Evolutionary conservation across 2,888 invertebrate genomes (phyloP), one percentile per base, ranked within the genome.

Genomic region (Tridacna crocea): DNA sequence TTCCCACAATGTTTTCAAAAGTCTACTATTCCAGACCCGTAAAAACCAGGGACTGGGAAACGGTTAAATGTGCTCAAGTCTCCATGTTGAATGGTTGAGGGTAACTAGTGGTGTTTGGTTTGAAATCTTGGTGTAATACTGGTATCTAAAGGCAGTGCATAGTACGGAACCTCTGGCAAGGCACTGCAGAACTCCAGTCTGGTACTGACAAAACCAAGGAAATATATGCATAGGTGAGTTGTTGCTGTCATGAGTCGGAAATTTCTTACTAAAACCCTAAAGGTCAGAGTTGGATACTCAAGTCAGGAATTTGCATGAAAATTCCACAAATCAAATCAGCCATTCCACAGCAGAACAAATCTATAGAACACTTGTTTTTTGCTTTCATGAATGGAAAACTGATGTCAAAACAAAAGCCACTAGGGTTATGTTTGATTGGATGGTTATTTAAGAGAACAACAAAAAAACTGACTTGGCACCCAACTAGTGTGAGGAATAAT

Each of bases 371-470:
- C 47, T 70, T 70, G 70, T 70, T 70, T 70, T 70, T 70, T 70
- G 70, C 70, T 70, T 70, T 70, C 70, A 70, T 70, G 70, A 70
- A 70, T 70, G 70, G 70, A 70, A 51, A 51, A 47, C 70, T 48
- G 24, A 70, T 70, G 70, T 70, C 70, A 70, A 51, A 70, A 70
- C 70, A 70, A 70, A 51, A 24, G 36, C 22, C 47, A 24, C 10
- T 26, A 12, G 51, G 24, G 24, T 22, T 70, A 22, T 70, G 47
- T 70, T n/a, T 66, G 66, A 66, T 36, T 66, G 36, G 15, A 27
- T 66, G 36, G 24, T 61, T 24, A 24, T 61, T 61, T 61, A 61
- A 61, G 61, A 61, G 61, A 24, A 61, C 15, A 61, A 61, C 15
- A 17, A 61, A 61, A 51, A 61, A 22, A 61, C 61, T 22, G 24